phyloP scores from a whole-genome alignment of 2,113 vertebrate species.

The Forbesichthys papilliferus region DNA sequence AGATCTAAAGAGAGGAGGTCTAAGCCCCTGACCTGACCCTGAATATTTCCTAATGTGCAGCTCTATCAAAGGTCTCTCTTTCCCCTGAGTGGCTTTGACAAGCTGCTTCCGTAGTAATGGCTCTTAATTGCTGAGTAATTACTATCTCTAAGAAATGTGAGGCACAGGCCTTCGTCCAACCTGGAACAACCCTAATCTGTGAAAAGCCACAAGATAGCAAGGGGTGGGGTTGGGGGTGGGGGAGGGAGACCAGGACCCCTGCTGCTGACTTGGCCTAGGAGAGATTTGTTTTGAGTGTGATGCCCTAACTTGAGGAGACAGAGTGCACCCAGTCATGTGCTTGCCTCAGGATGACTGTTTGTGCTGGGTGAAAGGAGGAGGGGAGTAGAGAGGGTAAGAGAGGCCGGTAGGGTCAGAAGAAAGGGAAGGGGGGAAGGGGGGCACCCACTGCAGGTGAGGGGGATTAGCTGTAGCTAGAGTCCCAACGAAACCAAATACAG shows the following conservation, averaged over 20 bases:
- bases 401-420: slow-evolving; percentile 70
- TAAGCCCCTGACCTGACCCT: slow-evolving; percentile 74
- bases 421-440: slow-evolving; percentile 39
- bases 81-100: slow-evolving; percentile 76
- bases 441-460: slow-evolving; percentile 76
- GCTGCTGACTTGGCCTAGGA: slow-evolving; percentile 67
- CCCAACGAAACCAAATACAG: slow-evolving; percentile 82
- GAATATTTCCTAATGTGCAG: slow-evolving; percentile 72
- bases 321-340: slow-evolving; percentile 78
- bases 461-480: slow-evolving; percentile 81
- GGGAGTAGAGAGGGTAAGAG: not conserved
- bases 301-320: slow-evolving; percentile 77
- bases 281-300: slow-evolving; percentile 75
- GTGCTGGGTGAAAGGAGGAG: slow-evolving; percentile 61
- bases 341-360: slow-evolving; percentile 78
- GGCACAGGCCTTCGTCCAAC: slow-evolving; percentile 45
- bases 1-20: slow-evolving; percentile 69
- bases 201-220: slow-evolving; percentile 61
- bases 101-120: slow-evolving; percentile 75
- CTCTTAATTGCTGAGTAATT: slow-evolving; percentile 79
- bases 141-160: slow-evolving; percentile 74
- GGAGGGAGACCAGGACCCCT: slow-evolving; percentile 61
- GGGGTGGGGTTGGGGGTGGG: slow-evolving; percentile 60
- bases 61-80: slow-evolving; percentile 66
- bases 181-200: slow-evolving; percentile 64